Percentiles rank a stretch among this genome's conserved stretches.
Conservation (phyloP, 53 echinoderm and acorn worm species). For the Arbacia lixula region DNA sequence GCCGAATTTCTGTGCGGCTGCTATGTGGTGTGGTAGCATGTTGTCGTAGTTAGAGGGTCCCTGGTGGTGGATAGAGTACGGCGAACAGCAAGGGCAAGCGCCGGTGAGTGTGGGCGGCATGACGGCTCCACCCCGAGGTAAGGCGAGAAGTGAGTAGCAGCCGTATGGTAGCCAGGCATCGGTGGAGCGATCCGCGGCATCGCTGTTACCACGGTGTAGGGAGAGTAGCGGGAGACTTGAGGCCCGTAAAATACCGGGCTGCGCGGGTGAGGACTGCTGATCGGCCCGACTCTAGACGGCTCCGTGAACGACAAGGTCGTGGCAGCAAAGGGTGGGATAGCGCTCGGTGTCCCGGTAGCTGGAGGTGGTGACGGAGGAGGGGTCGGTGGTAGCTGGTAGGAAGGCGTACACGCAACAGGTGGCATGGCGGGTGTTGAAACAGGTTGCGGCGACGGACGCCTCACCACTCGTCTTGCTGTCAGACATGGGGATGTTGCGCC, state of each 20-base stretch:
- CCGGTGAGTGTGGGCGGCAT: not conserved
- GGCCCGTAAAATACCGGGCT: not conserved
- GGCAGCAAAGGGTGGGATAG: not conserved
- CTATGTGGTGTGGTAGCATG: constrained; percentile 3
- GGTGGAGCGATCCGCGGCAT: not conserved
- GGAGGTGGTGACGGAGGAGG: constrained; percentile 56
- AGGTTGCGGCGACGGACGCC: not conserved
- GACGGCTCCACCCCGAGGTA: not conserved
- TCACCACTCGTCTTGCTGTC: not conserved
- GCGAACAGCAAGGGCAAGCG: not conserved
- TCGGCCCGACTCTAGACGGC: not conserved
- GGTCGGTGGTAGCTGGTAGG: constrained; percentile 18
- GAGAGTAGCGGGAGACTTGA: constrained; percentile 27
- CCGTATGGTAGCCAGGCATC: not conserved
- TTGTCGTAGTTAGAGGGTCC: not conserved
- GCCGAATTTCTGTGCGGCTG: constrained; percentile 13
- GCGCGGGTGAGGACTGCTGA: not conserved
- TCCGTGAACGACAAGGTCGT: not conserved
- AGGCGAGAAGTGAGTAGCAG: constrained; percentile 3
- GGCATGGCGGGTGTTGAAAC: not conserved
- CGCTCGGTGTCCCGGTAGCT: not conserved
- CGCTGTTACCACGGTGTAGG: not conserved
- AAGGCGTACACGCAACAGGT: not conserved
- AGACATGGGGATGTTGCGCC: constrained; percentile 43
- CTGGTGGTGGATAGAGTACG: not conserved